Evolutionary conservation across 2,888 invertebrate genomes (phyloP), one percentile per base, ranked within the genome.

Genomic region (Ochlodes sylvanus): DNA sequence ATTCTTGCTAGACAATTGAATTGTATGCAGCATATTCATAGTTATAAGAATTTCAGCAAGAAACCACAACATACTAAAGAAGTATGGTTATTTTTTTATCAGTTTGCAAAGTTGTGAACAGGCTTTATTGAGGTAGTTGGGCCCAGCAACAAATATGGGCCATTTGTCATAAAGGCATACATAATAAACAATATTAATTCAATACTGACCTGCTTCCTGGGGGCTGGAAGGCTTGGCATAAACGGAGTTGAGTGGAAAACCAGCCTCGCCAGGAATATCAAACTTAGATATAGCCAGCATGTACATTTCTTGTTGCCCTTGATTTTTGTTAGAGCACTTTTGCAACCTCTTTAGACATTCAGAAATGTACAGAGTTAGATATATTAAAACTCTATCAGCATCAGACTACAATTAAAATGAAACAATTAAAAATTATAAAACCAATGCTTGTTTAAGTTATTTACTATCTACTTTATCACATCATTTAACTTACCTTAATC

Each of bases 291-390:
- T 97, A 0, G 99, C 99, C 78, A 99, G 93, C 71, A 98, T 96
- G 83, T 98, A 98, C 98, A 99, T 98, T 86, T 99, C 99, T 83
- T 98, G 98, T 76, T 96, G 94, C 0, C 97, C 99, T 87, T 98
- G 97, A 78, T 95, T 96, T 86, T 98, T 98, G 77, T 96, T 98
- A 7, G 97, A 95, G 86, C 99, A 98, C 87, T 97, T 97, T 82
- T 99, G 98, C 34, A 99, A 92, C 78, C 97, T 96, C 86, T 99
- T 99, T 72, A 99, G 92, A 82, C 99, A 99, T 88, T 99, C 99
- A 0, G 98, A 99, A 76, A 99, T 97, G 86, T 99, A 99, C 44
- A 99, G 93, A 0, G 99, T 99, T 57, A 99, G 95, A 86, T 99
- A 99, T 79, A 99, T 99, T 32, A 99, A 94, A 21, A 99, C 97